phyloP scores from a whole-genome alignment of 2,113 vertebrate species.

The Solenodon paradoxus region DNA sequence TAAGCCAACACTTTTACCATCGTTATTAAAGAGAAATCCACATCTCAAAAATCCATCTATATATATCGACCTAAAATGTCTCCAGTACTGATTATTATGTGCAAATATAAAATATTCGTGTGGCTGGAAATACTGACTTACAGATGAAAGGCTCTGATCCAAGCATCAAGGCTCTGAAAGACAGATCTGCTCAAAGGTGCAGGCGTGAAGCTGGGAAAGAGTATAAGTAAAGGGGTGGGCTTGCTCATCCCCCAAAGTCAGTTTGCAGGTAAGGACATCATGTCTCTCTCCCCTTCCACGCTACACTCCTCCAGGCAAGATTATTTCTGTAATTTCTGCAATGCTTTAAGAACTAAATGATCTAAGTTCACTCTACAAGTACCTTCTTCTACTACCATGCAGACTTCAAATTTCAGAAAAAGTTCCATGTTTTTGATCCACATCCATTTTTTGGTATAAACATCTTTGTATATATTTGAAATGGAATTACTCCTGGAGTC shows the following conservation, averaged over 20 bases:
- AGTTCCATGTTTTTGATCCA: neutral
- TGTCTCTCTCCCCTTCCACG: neutral
- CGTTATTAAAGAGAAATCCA: neutral
- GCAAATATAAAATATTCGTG: neutral
- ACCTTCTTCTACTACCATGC: neutral
- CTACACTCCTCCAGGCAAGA: neutral
- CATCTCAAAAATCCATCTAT: neutral
- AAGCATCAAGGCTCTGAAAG: neutral
- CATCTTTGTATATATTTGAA: neutral
- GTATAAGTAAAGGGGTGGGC: too few species aligned
- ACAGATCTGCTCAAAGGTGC: neutral
- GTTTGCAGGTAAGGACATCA: neutral
- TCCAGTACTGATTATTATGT: neutral
- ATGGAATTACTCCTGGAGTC: neutral
- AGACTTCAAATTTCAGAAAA: neutral
- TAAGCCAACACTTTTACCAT: neutral
- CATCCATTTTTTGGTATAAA: constrained; percentile 1
- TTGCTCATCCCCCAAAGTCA: neutral
- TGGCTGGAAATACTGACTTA: neutral
- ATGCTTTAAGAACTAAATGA: neutral
- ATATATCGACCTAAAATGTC: neutral
- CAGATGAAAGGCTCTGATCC: neutral
- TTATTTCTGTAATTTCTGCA: neutral
- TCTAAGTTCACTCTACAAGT: neutral
- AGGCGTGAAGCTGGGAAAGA: neutral